Conservation (phyloP, 2,797 vertebrate genomes). For the Sebastes oblongus region DNA sequence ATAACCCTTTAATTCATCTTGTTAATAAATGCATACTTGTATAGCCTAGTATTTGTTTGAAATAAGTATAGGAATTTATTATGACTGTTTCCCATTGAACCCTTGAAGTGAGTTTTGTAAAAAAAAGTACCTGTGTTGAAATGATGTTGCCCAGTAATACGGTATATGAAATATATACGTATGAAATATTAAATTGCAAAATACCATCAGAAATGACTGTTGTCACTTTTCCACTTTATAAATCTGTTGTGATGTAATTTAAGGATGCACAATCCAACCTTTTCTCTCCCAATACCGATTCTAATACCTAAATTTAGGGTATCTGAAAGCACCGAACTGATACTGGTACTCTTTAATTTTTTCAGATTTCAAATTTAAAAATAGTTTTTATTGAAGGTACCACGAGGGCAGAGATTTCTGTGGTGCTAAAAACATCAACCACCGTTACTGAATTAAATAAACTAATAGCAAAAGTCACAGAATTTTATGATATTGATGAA, state of each 20-base stretch:
- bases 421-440: not conserved
- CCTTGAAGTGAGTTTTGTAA: conserved; percentile 33
- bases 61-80: conserved; percentile 9
- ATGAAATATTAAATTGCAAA: conserved; percentile 34
- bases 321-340: not conserved
- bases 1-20: conserved; percentile 1
- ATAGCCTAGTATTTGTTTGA: conserved; percentile 1
- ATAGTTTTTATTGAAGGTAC: not conserved
- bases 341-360: not conserved
- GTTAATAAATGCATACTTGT: conserved; percentile 13
- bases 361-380: not conserved
- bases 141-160: conserved; percentile 15
- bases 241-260: too few species aligned
- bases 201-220: not conserved
- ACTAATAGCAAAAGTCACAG: not conserved
- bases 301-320: not conserved
- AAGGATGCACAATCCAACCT: not conserved
- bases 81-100: conserved; percentile 12
- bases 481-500: not conserved
- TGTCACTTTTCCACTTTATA: not conserved
- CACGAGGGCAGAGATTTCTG: not conserved
- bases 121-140: conserved; percentile 18
- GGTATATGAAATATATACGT: conserved; percentile 6
- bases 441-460: not conserved
- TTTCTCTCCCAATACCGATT: not conserved